Conservation (phyloP, 2,113 vertebrate genomes). For the Haliaeetus leucogaster region DNA sequence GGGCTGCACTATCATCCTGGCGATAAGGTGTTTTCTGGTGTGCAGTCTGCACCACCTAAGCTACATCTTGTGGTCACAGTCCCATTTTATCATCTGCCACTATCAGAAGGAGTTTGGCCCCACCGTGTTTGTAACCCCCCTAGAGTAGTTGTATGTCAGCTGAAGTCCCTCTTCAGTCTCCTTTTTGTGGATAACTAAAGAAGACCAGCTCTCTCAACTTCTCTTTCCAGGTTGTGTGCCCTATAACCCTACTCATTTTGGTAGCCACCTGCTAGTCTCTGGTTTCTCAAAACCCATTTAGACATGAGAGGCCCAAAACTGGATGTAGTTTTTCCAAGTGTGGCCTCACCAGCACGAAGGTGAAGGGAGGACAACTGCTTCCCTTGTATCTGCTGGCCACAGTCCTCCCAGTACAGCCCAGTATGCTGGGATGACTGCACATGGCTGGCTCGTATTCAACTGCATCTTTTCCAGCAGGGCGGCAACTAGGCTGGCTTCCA, state of each 20-base stretch:
- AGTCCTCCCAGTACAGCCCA: neutral
- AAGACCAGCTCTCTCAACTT: neutral
- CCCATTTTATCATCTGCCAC: neutral
- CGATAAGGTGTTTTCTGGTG: neutral
- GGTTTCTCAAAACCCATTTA: neutral
- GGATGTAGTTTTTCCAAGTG: neutral
- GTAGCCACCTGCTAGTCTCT: neutral
- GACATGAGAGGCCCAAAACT: neutral
- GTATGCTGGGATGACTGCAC: rapidly evolving
- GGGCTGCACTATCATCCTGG: neutral
- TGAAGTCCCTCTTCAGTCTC: neutral
- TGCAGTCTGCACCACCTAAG: neutral
- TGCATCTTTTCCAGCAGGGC: neutral
- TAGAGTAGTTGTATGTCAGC: neutral
- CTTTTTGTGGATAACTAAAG: neutral
- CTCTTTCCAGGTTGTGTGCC: neutral
- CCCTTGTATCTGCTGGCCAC: neutral
- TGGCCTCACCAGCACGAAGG: neutral
- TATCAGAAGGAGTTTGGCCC: neutral
- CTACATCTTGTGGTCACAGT: neutral
- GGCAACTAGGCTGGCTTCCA: neutral
- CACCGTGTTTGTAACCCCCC: neutral
- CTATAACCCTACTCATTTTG: neutral
- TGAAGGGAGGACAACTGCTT: neutral
- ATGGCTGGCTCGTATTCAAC: neutral